Base-by-base conservation (phyloP, 2,888 invertebrate species). In the Lochmaea crataegi region DNA sequence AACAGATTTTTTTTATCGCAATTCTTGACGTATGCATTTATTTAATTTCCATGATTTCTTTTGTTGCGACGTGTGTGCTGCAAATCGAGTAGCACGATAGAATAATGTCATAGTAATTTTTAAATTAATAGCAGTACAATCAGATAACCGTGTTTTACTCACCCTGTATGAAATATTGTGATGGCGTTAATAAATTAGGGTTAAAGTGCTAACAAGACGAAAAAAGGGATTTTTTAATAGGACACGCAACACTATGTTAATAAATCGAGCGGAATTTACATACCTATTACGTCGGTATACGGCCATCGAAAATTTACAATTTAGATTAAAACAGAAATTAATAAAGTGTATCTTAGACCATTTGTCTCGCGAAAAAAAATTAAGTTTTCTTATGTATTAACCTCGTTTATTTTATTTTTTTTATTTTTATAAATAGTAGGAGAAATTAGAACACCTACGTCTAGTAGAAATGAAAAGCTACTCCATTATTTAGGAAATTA, bases 231-330 rank as follows among this genome's bases (percentile, higher is more conserved):
- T 78, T 77, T 78, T 76, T 72, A 73, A 77, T 74, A 66, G 67
- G 72, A 74, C 78, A 78, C 78, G 78, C 78, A 74, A 78, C 74
- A 64, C 58, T 75, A 77, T 78, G 77, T 78, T 76, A 76, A 78
- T 78, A 77, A 75, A 78, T 77, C 69, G 75, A 75, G 68, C 72
- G 69, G 73, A 72, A 82, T 82, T 82, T 81, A 80, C 81, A 82
- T 82, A 82, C 77, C 81, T 80, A 80, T 81, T 82, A 80, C 70
- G 10, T 26, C 32, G 76, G 76, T 75, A 75, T 16, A 53, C 78
- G 76, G 78, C 79, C 77, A 82, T 78, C 80, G 76, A 81, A 81
- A 81, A 82, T 81, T 82, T 82, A 82, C 81, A 82, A 82, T 82
- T 80, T 80, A 82, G 79, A 82, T 82, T 80, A 72, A 73, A 48